phyloP scores from a whole-genome alignment of 2,797 vertebrate genomes.

The Lutjanus argentimaculatus region DNA sequence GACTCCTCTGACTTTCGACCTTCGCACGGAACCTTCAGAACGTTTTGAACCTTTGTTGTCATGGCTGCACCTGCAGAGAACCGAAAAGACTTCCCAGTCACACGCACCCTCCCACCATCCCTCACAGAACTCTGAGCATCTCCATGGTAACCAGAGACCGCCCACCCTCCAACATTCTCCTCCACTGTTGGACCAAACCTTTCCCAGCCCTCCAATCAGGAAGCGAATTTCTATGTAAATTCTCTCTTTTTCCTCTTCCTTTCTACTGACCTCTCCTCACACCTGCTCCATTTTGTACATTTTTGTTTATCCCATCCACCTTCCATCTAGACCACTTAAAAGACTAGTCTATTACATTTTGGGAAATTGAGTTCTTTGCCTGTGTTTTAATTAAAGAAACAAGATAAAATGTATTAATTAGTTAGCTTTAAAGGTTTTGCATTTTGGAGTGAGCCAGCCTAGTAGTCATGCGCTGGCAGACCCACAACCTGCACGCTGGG shows the following conservation, averaged over 20 bases:
- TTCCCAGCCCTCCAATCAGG: slow-evolving; percentile 38
- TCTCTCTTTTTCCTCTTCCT: background rate
- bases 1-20: slow-evolving; percentile 71
- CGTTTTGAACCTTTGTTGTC: slow-evolving; percentile 57
- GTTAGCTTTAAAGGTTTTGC: background rate
- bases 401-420: background rate
- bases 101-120: background rate
- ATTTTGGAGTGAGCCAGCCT: too few species aligned
- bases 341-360: background rate
- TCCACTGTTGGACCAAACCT: slow-evolving; percentile 62
- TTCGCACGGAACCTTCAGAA: slow-evolving; percentile 64
- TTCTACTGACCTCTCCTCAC: background rate
- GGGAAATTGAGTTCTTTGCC: background rate
- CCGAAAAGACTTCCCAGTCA: slow-evolving; percentile 49
- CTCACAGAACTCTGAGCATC: slow-evolving; percentile 46
- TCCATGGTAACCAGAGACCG: slow-evolving; percentile 60
- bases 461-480: too few species aligned
- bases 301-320: background rate
- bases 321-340: background rate
- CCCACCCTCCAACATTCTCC: slow-evolving; percentile 43
- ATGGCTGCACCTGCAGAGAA: slow-evolving; percentile 68
- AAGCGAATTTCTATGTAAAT: slow-evolving; percentile 24
- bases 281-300: background rate
- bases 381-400: background rate
- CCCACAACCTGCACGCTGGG: too few species aligned